These are phyloP conservation scores for Eubasilissa regina DNA, from an alignment of 1,140 invertebrate genomes.

Conservation along the genomic window DNA sequence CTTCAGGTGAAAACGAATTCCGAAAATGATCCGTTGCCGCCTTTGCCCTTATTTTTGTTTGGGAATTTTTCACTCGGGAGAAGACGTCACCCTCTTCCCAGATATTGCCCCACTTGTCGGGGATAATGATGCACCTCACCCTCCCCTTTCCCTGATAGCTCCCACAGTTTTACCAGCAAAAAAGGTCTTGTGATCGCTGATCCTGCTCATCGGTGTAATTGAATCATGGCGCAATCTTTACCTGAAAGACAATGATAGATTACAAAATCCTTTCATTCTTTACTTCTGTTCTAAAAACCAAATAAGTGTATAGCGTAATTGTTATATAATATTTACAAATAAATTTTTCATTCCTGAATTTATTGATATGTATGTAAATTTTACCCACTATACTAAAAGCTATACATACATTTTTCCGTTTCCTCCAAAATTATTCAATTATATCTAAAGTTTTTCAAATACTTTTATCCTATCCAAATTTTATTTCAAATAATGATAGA, in stretches of 20 bases:
- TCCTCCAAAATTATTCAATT: too few species aligned
- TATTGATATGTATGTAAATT: too few species aligned
- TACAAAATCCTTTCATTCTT: neutral
- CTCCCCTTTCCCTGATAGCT: neutral
- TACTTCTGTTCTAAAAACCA: neutral
- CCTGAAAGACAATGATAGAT: too few species aligned
- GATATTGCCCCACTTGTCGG: conserved; percentile 36
- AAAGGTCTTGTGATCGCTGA: conserved; percentile 6
- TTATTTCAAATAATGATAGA: too few species aligned
- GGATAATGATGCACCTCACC: conserved; percentile 24
- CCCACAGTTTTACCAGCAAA: neutral
- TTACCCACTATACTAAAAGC: too few species aligned
- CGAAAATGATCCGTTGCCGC: conserved; percentile 37
- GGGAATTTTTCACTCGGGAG: conserved; percentile 34
- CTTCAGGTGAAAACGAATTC: conserved; percentile 37
- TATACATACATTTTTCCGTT: too few species aligned
- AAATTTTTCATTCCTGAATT: neutral
- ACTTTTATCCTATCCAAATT: too few species aligned
- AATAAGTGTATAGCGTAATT: neutral
- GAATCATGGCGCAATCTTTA: neutral
- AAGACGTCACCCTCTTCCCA: conserved; percentile 32
- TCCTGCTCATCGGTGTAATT: conserved; percentile 30
- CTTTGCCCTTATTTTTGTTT: conserved; percentile 41
- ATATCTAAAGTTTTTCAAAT: too few species aligned
- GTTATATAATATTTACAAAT: neutral